Evolutionary conservation across 2,797 vertebrate genomes (phyloP), one percentile per base, ranked within the genome.

Genomic region (Triplophysa bombifrons): DNA sequence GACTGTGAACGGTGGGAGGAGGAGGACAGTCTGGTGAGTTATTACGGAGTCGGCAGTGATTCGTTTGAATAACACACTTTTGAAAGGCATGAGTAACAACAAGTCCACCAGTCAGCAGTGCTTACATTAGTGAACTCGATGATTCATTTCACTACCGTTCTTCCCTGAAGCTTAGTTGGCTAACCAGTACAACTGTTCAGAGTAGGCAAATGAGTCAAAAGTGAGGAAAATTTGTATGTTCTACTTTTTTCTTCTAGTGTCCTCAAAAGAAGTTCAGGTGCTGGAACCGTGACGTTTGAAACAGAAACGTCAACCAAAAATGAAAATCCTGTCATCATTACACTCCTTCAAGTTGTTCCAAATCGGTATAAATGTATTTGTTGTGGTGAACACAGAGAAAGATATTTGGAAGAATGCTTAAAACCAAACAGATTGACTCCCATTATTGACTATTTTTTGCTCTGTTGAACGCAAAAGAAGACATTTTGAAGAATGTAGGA

Each of bases 11-110:
- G 19, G 16, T 13, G 4, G 48, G 48, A 13, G 48, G 17, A 19
- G 6, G 48, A 55, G 25, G 11, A 27, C 25, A 8, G 14, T 55
- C 38, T 0, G 2, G 27, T 46, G 55, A 46, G 3, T 67, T 27
- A 38, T 76, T 68, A 58, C 64, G 4, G 30, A 30, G 30, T 76
- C 22, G 7, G 64, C 74, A 58, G 9, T 76, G 25, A 76, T 68
- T 58, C 0, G 30, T 17, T 17, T 22, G 46, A 76, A 30, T 22
- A 44, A 66, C 63, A 44, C 61, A 63, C 27, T 51, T 20, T 17
- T 14, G 51, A 2, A 53, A 55, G 12, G 3, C 50, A 66, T 55
- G 64, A 76, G 51, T 56, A 76, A 67, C 11, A 20, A 17, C 30
- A 41, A 16, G 50, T 20, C 14, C 44, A 14, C 22, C 27, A 65